A percentile compares a stretch with the other conserved stretches of the same genome.
phyloP scores from a whole-genome alignment of 2,888 invertebrate species.

The Pristionchus arcanus region DNA sequence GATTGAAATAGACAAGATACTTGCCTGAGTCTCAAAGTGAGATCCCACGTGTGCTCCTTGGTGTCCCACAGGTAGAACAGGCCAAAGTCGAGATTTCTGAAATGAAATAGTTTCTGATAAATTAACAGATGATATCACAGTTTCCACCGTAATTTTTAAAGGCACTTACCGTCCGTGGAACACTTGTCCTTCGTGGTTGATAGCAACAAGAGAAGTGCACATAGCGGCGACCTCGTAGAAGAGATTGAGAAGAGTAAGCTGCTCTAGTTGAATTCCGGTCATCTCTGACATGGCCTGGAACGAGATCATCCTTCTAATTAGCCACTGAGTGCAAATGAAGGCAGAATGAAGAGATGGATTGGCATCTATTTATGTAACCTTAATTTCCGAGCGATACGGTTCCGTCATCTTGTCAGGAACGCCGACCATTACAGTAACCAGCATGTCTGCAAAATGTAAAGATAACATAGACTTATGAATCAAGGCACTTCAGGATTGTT shows the following conservation, averaged over 20 bases:
- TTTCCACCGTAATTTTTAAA: no score
- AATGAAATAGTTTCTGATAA: not conserved
- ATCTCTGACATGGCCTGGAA: constrained; percentile 59
- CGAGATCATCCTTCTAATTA: not conserved
- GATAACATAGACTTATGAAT: no score
- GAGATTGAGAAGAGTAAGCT: constrained; percentile 82
- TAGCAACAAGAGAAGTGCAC: constrained; percentile 82
- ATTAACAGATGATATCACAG: no score
- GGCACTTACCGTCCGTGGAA: constrained; percentile 81
- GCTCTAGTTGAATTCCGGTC: constrained; percentile 77
- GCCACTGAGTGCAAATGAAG: not conserved
- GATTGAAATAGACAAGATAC: no score
- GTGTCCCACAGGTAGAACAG: constrained; percentile 61
- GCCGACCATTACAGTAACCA: constrained; percentile 34
- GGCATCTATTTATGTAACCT: no score
- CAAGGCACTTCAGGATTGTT: no score
- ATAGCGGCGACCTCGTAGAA: constrained; percentile 83
- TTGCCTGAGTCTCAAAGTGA: constrained; percentile 59
- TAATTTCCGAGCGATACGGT: constrained; percentile 58
- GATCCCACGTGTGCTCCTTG: constrained; percentile 58
- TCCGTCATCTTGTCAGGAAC: constrained; percentile 54
- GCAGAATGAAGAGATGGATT: not conserved
- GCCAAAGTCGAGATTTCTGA: constrained; percentile 82
- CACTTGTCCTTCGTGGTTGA: constrained; percentile 80
- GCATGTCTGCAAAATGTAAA: constrained; percentile 37